Conservation (phyloP, 2,888 invertebrate genomes). For the Seira sanloemensis region DNA sequence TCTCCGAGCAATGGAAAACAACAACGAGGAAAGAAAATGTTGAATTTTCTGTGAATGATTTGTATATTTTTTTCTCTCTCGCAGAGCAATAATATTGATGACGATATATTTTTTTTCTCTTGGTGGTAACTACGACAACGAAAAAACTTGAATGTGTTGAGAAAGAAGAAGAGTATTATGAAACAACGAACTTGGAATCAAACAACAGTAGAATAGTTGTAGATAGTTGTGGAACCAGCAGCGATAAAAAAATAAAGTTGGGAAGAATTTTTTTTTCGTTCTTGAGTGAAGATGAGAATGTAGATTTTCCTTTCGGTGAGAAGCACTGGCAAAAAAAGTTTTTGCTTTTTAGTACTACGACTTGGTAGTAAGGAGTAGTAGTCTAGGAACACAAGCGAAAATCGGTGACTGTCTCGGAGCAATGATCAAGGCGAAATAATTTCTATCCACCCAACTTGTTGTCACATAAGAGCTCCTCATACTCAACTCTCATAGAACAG, state of each 20-base stretch:
- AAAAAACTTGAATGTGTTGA: background rate
- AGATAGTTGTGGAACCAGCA: too few species aligned
- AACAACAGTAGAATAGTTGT: too few species aligned
- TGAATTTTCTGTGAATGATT: background rate
- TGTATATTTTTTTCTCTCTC: too few species aligned
- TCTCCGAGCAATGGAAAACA: background rate
- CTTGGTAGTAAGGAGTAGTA: constrained; percentile 8
- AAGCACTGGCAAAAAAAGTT: too few species aligned
- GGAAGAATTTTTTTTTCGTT: too few species aligned
- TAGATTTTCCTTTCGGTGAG: too few species aligned
- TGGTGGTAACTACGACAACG: background rate
- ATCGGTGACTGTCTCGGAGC: constrained; percentile 59
- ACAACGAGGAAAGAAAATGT: background rate
- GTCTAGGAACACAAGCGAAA: constrained; percentile 25
- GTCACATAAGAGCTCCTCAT: constrained; percentile 68
- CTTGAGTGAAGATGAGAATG: too few species aligned
- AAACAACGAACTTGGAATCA: too few species aligned
- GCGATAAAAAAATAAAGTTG: too few species aligned
- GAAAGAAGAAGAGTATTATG: background rate
- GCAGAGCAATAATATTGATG: too few species aligned
- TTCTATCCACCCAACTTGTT: constrained; percentile 69
- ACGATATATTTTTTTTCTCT: background rate
- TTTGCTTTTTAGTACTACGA: constrained; percentile 26
- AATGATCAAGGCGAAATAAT: constrained; percentile 64
- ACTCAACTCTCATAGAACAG: constrained; percentile 49